phyloP scores from a whole-genome alignment of 2,113 vertebrate species.

The Anguilla rostrata region DNA sequence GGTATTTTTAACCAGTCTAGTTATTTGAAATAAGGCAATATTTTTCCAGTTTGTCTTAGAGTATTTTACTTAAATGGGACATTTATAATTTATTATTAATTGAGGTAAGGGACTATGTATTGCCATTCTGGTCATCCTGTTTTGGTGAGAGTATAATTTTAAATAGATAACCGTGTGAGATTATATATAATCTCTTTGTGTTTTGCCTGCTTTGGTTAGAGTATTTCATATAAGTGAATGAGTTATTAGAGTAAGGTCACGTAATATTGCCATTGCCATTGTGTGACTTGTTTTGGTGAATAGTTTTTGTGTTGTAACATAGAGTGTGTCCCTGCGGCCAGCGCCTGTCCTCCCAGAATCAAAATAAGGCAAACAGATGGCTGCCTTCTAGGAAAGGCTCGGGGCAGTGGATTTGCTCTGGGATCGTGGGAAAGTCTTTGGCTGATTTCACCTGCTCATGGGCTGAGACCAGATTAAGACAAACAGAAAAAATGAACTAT shows the following conservation, averaged over 20 bases:
- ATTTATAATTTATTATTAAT: too few species aligned
- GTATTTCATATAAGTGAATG: background rate
- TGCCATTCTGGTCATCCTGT: too few species aligned
- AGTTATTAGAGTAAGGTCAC: background rate
- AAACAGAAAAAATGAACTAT: slow-evolving; percentile 57
- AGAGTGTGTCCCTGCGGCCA: slow-evolving; percentile 71
- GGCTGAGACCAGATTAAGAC: slow-evolving; percentile 66
- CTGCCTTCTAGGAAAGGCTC: slow-evolving; percentile 67
- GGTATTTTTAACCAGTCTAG: too few species aligned
- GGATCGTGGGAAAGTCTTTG: slow-evolving; percentile 76
- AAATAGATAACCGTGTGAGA: too few species aligned
- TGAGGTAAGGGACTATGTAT: too few species aligned
- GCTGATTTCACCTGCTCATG: slow-evolving; percentile 72
- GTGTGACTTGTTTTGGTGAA: slow-evolving; percentile 51
- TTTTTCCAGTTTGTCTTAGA: too few species aligned
- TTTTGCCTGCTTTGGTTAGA: background rate
- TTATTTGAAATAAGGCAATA: too few species aligned
- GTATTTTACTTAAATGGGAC: too few species aligned
- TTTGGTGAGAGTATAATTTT: too few species aligned
- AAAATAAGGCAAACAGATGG: slow-evolving; percentile 76
- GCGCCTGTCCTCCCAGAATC: slow-evolving; percentile 65
- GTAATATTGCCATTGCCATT: slow-evolving; percentile 22
- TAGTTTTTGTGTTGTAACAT: slow-evolving; percentile 65
- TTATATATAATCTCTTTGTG: too few species aligned
- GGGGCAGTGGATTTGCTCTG: slow-evolving; percentile 67